Evolutionary conservation across 2,797 vertebrate genomes (phyloP).

Genomic region (Platyrinchus mystaceus): DNA sequence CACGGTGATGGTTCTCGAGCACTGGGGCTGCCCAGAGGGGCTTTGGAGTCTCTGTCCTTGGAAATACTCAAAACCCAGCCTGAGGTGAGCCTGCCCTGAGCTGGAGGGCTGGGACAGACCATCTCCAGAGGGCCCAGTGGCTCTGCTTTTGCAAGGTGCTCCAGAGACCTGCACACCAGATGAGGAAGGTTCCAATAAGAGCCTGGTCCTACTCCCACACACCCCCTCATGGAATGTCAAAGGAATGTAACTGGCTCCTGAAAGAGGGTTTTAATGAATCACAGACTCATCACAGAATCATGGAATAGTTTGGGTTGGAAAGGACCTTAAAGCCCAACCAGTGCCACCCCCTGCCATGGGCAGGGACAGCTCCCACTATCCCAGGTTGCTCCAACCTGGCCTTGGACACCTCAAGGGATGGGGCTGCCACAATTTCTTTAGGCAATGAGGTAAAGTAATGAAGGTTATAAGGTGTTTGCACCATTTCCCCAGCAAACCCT

Average conservation of each 20-base stretch:
- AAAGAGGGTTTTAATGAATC: not conserved
- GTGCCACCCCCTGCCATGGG: not conserved
- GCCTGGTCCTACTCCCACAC: not conserved
- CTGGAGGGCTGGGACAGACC: not conserved
- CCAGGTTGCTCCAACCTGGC: not conserved
- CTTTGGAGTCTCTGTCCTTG: not conserved
- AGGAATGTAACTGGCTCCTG: accelerated
- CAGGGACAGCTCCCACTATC: not conserved
- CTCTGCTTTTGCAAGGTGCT: not conserved
- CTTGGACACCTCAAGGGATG: not conserved
- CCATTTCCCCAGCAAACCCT: not conserved
- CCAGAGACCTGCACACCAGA: not conserved
- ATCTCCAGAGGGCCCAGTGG: not conserved
- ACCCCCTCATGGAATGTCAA: not conserved
- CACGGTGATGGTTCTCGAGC: not conserved
- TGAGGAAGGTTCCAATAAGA: not conserved
- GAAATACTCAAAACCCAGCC: not conserved
- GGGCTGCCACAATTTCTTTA: not conserved
- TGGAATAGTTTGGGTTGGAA: not conserved
- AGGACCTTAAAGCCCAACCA: not conserved
- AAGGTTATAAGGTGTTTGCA: not conserved
- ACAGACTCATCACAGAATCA: not conserved
- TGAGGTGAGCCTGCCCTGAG: not conserved
- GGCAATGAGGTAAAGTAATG: not conserved
- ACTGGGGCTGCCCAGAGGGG: not conserved